These are phyloP conservation scores for Cylloceria caligata DNA, from an alignment of 2,888 invertebrate genomes.

Conservation along the genomic window DNA sequence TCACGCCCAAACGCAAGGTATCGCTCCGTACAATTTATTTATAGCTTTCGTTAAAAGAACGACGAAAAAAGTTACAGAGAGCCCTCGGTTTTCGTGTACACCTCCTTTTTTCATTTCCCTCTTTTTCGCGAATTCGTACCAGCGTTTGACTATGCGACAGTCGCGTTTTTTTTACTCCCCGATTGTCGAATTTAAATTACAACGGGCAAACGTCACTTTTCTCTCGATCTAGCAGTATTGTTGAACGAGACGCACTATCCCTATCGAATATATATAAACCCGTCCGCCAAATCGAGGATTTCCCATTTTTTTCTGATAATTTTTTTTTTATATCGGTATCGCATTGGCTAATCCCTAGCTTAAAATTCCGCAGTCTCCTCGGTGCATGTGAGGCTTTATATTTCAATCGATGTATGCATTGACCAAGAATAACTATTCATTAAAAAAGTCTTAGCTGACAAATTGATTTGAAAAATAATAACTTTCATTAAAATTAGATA, in stretches of 20 bases:
- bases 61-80: slow-evolving; percentile 18
- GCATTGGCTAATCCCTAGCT: slow-evolving; percentile 1
- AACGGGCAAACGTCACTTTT: slow-evolving; percentile 55
- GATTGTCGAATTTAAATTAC: slow-evolving; percentile 60
- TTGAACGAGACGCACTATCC: slow-evolving; percentile 29
- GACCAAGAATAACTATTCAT: neutral
- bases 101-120: slow-evolving; percentile 7
- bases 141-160: slow-evolving; percentile 32
- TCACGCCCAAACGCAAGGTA: slow-evolving; percentile 60
- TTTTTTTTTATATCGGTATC: neutral
- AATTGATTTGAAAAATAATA: neutral
- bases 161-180: slow-evolving; percentile 24
- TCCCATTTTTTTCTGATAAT: slow-evolving; percentile 1
- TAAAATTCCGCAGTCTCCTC: neutral
- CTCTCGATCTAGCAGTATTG: slow-evolving; percentile 34
- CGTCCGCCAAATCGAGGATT: slow-evolving; percentile 37
- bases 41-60: slow-evolving; percentile 58
- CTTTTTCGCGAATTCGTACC: slow-evolving; percentile 33
- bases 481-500: neutral
- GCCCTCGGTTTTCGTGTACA: slow-evolving; percentile 30
- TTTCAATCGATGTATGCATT: neutral
- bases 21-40: slow-evolving; percentile 58
- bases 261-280: slow-evolving; percentile 9
- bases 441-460: neutral
- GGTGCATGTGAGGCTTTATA: neutral